Evolutionary conservation across 2,888 invertebrate species (phyloP).

Genomic region (Agriopis marginaria): DNA sequence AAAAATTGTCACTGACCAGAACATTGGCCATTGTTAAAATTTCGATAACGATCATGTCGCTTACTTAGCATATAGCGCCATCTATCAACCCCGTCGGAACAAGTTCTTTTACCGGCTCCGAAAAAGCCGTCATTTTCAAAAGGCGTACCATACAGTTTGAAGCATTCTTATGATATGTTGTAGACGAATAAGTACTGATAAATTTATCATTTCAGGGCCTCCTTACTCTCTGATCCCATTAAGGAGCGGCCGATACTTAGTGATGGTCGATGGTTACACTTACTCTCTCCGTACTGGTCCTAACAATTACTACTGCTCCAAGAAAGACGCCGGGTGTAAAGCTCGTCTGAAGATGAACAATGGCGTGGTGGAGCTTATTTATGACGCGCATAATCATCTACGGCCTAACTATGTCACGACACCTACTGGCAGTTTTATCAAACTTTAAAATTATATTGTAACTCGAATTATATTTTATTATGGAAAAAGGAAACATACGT

Average conservation of each 20-base stretch:
- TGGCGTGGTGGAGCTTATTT: conserved; percentile 26
- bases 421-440: conserved; percentile 29
- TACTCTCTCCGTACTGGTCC: conserved; percentile 30
- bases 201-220: conserved; percentile 24
- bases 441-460: conserved; percentile 12
- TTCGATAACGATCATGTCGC: too few relatives aligned
- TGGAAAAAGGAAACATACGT: too few relatives aligned
- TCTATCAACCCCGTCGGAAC: too few relatives aligned
- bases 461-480: neutral
- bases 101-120: too few relatives aligned
- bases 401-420: conserved; percentile 37
- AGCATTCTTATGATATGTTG: neutral
- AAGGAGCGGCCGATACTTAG: conserved; percentile 27
- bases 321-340: conserved; percentile 46
- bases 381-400: conserved; percentile 40
- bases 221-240: conserved; percentile 31
- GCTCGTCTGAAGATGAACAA: conserved; percentile 43
- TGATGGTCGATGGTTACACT: conserved; percentile 37
- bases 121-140: too few relatives aligned
- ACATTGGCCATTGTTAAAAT: too few relatives aligned
- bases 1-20: too few relatives aligned
- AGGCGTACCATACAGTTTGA: too few relatives aligned
- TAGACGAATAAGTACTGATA: neutral
- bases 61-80: too few relatives aligned
- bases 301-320: conserved; percentile 37